A percentile compares a stretch with the other conserved stretches of the same genome.
These are phyloP conservation scores for Halcyon senegalensis DNA, from an alignment of 2,113 vertebrate genomes.

Conservation along the genomic window DNA sequence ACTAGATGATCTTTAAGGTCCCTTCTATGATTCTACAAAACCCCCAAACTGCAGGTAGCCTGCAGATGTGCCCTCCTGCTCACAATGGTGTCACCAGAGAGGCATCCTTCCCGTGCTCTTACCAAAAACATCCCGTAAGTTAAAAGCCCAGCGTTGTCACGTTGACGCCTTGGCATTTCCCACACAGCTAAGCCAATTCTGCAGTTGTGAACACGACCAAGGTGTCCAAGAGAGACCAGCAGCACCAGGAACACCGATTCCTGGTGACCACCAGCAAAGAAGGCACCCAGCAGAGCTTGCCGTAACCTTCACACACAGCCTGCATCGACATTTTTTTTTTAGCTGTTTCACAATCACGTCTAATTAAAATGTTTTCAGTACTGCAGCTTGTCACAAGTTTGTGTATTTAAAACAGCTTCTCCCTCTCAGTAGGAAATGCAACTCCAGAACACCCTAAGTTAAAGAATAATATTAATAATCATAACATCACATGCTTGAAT, in stretches of 20 bases:
- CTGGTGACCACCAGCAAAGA: background rate
- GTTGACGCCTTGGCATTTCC: background rate
- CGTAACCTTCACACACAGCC: background rate
- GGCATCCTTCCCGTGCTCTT: too few relatives aligned
- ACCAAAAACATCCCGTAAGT: background rate
- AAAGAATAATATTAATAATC: background rate
- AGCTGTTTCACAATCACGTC: background rate
- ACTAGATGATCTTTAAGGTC: too few relatives aligned
- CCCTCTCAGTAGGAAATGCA: background rate
- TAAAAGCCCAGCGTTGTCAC: background rate
- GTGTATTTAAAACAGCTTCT: background rate
- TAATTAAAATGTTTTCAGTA: background rate
- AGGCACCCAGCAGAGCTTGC: background rate
- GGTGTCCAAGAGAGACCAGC: background rate
- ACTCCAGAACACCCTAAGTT: background rate
- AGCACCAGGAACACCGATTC: accelerated
- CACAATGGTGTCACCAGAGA: background rate
- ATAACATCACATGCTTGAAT: background rate
- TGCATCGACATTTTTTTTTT: background rate
- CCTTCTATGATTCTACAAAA: too few relatives aligned
- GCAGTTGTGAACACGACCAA: background rate
- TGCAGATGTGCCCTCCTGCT: background rate
- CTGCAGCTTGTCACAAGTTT: background rate
- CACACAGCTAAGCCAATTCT: too few relatives aligned
- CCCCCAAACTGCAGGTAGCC: background rate